Base-by-base conservation (phyloP, 2,888 invertebrate genomes). In the Zeuzera pyrina region DNA sequence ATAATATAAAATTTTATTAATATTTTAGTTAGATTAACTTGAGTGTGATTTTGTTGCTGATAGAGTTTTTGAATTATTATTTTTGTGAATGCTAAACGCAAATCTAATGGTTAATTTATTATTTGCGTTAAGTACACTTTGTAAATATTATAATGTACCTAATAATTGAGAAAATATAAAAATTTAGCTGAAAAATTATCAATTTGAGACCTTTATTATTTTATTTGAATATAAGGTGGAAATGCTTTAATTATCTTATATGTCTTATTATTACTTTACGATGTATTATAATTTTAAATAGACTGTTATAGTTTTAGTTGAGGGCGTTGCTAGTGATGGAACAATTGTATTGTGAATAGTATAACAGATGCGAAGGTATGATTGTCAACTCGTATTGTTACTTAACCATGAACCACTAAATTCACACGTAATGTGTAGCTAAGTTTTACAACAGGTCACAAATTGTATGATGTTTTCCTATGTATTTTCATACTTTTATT, bases 241-340 rank as follows among this genome's bases (percentile, higher is more conserved):
- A 76, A 83, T 78, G 83, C 83, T 83, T 83, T 83, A 83, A 83
- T 81, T 83, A 81, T 79, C 76, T 73, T 74, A 72, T 72, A 77
- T 67, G n/a, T 60, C 67, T 72, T 65, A 64, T 71, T 68, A 70
- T 74, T 73, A 68, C 62, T 38, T 70, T 72, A 73, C 69, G 69
- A 67, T 74, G 76, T 83, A 81, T 73, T 77, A 78, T 79, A 76
- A 77, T 79, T 83, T 73, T 74, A 70, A 74, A 83, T 76, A 79
- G 83, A 83, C 83, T 83, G 83, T 83, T 83, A 83, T 81, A 83
- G 74, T 70, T 78, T 79, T 77, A 81, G 71, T 76, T 76, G 58
- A 61, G 49, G 66, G 50, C 47, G 70, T 72, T 66, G 57, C 55
- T 57, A 54, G 57, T 59, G 65, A 60, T 62, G 49, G 52, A 54